These are phyloP conservation scores for Aphaenogaster floridana DNA, from an alignment of 1,140 invertebrate species.

Conservation along the genomic window DNA sequence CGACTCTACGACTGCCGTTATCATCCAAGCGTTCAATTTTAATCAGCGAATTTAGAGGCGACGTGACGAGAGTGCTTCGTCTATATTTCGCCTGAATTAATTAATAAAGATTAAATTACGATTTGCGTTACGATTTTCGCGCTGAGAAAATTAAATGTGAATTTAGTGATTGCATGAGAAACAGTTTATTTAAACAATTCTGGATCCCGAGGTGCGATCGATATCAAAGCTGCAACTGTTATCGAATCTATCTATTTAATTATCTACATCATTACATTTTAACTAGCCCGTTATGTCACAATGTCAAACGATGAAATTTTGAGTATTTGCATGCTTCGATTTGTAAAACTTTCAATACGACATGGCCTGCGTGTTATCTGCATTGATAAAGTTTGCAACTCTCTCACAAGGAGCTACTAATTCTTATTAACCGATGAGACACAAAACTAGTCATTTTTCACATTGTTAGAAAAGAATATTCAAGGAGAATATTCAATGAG, in stretches of 20 bases:
- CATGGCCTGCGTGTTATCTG: not conserved
- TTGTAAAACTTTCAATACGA: constrained; percentile 1
- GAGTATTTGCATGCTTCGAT: not conserved
- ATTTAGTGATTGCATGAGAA: not conserved
- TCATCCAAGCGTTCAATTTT: constrained; percentile 6
- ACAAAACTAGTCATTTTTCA: not conserved
- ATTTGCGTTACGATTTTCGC: constrained; percentile 5
- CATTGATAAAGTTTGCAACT: constrained; percentile 27
- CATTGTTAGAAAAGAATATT: not conserved
- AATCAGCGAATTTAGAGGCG: constrained; percentile 30
- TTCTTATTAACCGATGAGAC: not conserved
- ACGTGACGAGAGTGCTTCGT: not conserved
- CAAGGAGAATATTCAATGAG: not conserved
- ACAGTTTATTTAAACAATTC: not conserved
- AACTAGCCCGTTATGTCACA: not conserved
- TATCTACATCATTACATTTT: not conserved
- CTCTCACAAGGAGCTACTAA: not conserved
- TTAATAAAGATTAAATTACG: not conserved
- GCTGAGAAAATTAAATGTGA: not conserved
- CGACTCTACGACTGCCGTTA: not conserved
- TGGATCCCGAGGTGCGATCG: not conserved
- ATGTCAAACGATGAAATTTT: constrained; percentile 29
- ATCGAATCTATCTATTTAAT: not conserved
- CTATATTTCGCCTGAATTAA: constrained; percentile 12
- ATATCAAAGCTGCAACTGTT: not conserved